Conservation (phyloP, 1,140 invertebrate genomes). For the Diploscapter pachys region DNA sequence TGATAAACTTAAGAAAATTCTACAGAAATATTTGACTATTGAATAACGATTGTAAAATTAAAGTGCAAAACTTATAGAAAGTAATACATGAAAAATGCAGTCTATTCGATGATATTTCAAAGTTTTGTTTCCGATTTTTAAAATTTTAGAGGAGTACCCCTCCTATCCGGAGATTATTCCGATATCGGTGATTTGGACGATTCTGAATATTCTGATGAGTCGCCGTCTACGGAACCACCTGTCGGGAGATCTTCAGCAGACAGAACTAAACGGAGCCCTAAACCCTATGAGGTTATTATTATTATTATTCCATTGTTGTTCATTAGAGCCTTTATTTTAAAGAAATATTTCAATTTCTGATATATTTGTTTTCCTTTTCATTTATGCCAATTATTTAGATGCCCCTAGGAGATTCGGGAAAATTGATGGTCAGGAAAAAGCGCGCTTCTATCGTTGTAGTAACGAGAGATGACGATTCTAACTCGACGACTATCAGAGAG, state of each 20-base stretch:
- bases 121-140: not conserved
- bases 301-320: not conserved
- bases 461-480: constrained; percentile 27
- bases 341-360: not conserved
- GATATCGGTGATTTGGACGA: constrained; percentile 31
- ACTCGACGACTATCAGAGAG: constrained; percentile 27
- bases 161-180: constrained; percentile 31
- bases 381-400: constrained; percentile 16
- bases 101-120: not conserved
- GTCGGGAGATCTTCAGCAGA: not conserved
- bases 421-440: constrained; percentile 4
- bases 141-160: constrained; percentile 27
- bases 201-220: constrained; percentile 26
- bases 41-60: not conserved
- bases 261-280: not conserved
- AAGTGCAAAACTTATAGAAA: not conserved
- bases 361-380: not conserved
- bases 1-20: not conserved
- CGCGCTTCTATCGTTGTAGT: constrained; percentile 24
- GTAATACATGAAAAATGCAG: not conserved
- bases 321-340: not conserved
- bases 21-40: not conserved
- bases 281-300: not conserved
- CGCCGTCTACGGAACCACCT: not conserved
- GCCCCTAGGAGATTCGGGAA: not conserved